Base-by-base conservation (phyloP, 2,113 vertebrate species). In the Sakesphorus luctuosus region DNA sequence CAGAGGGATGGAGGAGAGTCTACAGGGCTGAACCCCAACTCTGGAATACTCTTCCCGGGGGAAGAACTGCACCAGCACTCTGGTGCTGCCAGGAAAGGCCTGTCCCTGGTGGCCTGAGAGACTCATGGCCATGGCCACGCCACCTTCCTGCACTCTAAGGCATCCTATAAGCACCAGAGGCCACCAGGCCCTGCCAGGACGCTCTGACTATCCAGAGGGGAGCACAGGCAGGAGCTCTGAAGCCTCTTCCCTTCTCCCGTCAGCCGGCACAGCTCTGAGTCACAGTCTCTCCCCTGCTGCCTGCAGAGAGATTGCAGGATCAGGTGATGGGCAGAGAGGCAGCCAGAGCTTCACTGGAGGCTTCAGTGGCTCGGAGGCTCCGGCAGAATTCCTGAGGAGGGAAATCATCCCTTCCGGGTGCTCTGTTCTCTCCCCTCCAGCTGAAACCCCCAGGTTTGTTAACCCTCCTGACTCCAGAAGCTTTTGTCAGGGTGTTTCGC, bases 141-240 rank as follows among this genome's bases (percentile, higher is more conserved):
- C 52, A 6, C 17, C 56, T 36, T 44, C 59, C 19, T 6, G 14
- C 2, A 10, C 38, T 2, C 24, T 3, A 5, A 13, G 67, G 29
- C 17, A 3, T 21, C 77, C 52, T 13, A 3, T 3, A 0, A 0
- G 31, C 31, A 44, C 43, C 76, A 29, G 86, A 19, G 69, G 26
- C 47, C 55, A 15, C 15, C 61, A 4, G 47, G 49, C 25, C 35
- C 40, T 7, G 79, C 61, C 75, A 20, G 24, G 73, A 5, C 2
- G 35, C 61, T 78, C 61, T 2, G 1, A 0, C 4, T 3, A 3
- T 9, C 25, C 4, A 0, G 28, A 19, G 31, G 31, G 8, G 8
- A 19, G 67, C 11, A 4, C 63, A 2, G 52, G 40, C 58, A 18
- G 81, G 58, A 93, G 59, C 78, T 69, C 56, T 0, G 43, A 10